phyloP scores from a whole-genome alignment of 2,797 vertebrate species.

The Potorous gilbertii region DNA sequence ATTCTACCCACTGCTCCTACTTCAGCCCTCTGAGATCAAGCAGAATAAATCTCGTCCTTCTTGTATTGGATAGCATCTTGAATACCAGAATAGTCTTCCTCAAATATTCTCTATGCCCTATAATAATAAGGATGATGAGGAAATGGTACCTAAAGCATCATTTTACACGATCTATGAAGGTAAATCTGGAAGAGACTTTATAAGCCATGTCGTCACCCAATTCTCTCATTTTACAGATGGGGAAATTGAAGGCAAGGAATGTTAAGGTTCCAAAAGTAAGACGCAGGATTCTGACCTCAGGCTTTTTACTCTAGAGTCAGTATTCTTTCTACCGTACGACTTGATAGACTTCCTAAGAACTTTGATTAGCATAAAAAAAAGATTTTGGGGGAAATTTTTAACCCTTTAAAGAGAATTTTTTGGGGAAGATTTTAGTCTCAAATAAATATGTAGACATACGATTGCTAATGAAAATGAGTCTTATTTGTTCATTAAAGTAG shows the following conservation, averaged over 20 bases:
- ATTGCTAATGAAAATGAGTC: not conserved
- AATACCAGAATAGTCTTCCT: not conserved
- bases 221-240: not conserved
- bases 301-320: not conserved
- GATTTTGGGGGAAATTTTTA: not conserved
- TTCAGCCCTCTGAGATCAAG: not conserved
- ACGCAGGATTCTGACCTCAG: not conserved
- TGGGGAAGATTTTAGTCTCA: not conserved
- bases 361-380: not conserved
- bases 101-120: not conserved
- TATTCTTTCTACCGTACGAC: not conserved
- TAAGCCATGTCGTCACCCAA: not conserved
- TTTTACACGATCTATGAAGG: not conserved
- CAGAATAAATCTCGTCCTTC: not conserved
- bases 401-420: not conserved
- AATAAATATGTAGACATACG: not conserved
- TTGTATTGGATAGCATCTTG: not conserved
- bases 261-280: not conserved
- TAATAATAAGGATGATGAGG: not conserved
- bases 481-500: not conserved
- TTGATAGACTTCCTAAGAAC: not conserved
- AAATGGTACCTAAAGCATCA: not conserved
- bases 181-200: not conserved
- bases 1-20: not conserved
- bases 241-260: not conserved